phyloP scores from a whole-genome alignment of 2,797 vertebrate species.

The Odontamblyopus rebecca region DNA sequence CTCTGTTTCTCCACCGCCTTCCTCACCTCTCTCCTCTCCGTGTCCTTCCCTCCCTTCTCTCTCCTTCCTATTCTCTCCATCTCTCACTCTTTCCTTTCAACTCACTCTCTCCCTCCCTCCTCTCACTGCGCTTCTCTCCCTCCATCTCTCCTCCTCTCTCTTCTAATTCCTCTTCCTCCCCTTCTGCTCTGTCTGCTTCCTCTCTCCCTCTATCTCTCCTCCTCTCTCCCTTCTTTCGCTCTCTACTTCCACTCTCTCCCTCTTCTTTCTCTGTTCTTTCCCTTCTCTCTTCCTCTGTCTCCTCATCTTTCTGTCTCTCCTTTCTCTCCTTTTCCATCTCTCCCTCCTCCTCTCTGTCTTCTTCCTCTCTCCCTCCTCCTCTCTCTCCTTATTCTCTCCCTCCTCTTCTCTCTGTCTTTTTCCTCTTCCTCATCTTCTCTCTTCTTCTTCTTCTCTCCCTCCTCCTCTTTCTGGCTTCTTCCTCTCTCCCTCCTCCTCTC shows the following conservation, averaged over 20 bases:
- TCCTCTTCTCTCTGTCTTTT: too few species aligned
- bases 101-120: too few species aligned
- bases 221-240: too few species aligned
- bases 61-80: background rate
- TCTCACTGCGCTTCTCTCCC: background rate
- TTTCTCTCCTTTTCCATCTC: too few species aligned
- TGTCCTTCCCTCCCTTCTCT: background rate
- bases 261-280: too few species aligned
- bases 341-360: too few species aligned
- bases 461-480: background rate
- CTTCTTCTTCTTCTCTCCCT: too few species aligned
- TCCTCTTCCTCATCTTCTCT: too few species aligned
- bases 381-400: background rate
- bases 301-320: background rate
- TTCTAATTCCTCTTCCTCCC: background rate
- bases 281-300: background rate
- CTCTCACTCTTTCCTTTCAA: too few species aligned
- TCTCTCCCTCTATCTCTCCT: constrained; percentile 3
- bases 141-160: background rate
- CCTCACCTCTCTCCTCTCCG: background rate
- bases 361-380: too few species aligned
- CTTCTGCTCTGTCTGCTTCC: background rate
- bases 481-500: background rate
- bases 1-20: too few species aligned
- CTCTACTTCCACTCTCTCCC: too few species aligned